Evolutionary conservation across 37 sponge, comb jelly and placozoan species (phyloP).

Genomic region (Sycon ciliatum): DNA sequence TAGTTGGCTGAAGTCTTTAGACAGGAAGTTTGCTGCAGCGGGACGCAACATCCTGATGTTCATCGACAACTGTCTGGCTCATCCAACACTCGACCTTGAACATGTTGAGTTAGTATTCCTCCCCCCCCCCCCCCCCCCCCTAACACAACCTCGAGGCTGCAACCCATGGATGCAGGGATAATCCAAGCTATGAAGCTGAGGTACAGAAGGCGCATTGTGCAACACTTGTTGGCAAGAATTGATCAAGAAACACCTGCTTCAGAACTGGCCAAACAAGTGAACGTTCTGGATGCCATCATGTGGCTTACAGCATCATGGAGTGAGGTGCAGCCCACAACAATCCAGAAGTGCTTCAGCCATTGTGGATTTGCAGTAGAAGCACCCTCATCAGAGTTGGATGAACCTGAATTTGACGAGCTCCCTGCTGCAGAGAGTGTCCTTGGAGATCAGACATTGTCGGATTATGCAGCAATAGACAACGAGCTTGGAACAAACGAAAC

Average conservation of each 20-base stretch:
- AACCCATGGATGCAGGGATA: slow-evolving; percentile 8
- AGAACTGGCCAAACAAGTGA: not conserved
- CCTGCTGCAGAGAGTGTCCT: no score
- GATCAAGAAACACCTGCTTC: not conserved
- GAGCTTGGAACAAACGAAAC: no score
- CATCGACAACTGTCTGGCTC: slow-evolving; percentile 6
- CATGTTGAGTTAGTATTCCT: not conserved
- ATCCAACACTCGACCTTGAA: not conserved
- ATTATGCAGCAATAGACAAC: no score
- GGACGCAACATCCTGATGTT: not conserved
- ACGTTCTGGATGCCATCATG: slow-evolving; percentile 9
- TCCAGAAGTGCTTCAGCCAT: not conserved
- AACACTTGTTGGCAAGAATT: not conserved
- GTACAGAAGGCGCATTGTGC: not conserved
- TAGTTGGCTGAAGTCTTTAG: not conserved
- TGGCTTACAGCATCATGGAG: slow-evolving; percentile 1
- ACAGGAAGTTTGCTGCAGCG: not conserved
- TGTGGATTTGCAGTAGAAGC: slow-evolving; percentile 5
- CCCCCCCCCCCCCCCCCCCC: no score
- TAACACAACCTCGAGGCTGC: slow-evolving; percentile 2
- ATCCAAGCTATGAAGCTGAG: not conserved
- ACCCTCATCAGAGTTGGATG: no score
- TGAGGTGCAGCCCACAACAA: not conserved
- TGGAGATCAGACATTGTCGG: no score
- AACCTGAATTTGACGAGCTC: no score